Percentiles rank a stretch among this genome's conserved stretches.
Conservation (phyloP, 1,140 invertebrate genomes). For the Neodiprion fabricii region DNA sequence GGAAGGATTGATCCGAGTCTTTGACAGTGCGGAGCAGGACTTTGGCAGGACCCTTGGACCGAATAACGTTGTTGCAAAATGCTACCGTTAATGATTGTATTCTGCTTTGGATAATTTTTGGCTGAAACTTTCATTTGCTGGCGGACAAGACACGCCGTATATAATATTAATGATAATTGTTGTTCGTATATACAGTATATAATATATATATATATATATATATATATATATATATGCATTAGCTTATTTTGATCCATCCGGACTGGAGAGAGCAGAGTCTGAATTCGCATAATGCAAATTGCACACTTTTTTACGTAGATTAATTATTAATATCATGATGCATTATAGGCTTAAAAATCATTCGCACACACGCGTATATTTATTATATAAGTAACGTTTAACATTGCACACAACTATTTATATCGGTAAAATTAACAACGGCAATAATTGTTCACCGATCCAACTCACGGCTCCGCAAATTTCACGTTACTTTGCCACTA, state of each 20-base stretch:
- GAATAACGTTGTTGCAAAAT: slow-evolving; percentile 39
- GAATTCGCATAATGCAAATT: slow-evolving; percentile 7
- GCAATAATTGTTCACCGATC: no score
- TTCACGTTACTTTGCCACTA: neutral
- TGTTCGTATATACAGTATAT: neutral
- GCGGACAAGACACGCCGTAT: slow-evolving; percentile 14
- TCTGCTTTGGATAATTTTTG: slow-evolving; percentile 35
- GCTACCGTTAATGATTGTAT: slow-evolving; percentile 33
- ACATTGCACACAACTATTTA: neutral
- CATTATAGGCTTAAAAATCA: slow-evolving; percentile 8
- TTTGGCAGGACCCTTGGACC: neutral
- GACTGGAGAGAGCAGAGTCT: slow-evolving; percentile 53
- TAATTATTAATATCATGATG: slow-evolving; percentile 10
- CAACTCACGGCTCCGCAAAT: no score
- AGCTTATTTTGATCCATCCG: slow-evolving; percentile 32
- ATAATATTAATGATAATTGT: no score
- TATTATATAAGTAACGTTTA: neutral
- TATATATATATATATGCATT: slow-evolving; percentile 18
- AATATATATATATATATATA: slow-evolving; percentile 20
- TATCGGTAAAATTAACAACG: neutral
- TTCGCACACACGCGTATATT: neutral
- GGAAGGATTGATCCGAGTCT: neutral
- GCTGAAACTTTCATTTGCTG: slow-evolving; percentile 21
- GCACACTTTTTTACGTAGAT: no score
- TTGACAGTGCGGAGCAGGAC: neutral